A percentile compares a stretch with the other conserved stretches of the same genome.
Conservation (phyloP, 2,888 invertebrate genomes). For the Torymus auratus region DNA sequence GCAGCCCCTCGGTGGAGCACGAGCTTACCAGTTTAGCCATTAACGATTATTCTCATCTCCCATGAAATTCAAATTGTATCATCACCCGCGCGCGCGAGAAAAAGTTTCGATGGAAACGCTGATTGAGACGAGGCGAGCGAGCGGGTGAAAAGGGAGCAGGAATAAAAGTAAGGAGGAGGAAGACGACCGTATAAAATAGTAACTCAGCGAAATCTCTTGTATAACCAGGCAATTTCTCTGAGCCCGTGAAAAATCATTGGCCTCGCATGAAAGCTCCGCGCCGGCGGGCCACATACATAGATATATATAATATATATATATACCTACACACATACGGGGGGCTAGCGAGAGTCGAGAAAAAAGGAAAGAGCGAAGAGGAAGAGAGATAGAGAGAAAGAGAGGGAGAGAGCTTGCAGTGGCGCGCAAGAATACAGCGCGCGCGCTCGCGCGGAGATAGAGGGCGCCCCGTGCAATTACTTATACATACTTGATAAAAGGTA, state of each 20-base stretch:
- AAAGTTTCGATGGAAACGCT: slow-evolving; percentile 29
- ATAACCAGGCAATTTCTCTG: slow-evolving; percentile 54
- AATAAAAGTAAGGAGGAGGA: neutral
- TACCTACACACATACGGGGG: neutral
- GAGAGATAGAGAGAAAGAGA: neutral
- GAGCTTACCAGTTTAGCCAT: neutral
- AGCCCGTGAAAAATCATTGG: slow-evolving; percentile 52
- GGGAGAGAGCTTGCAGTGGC: neutral
- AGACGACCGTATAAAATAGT: slow-evolving; percentile 43
- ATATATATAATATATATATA: neutral
- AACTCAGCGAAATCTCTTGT: slow-evolving; percentile 51
- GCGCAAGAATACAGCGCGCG: neutral
- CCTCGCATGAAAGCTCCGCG: slow-evolving; percentile 44
- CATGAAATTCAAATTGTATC: slow-evolving; percentile 48
- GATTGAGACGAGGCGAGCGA: slow-evolving; percentile 34
- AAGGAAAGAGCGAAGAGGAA: neutral
- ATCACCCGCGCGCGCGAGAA: neutral
- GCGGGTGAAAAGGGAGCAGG: neutral
- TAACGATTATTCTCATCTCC: slow-evolving; percentile 5
- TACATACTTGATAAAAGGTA: slow-evolving; percentile 54
- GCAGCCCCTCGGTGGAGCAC: too few species aligned
- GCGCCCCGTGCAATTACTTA: slow-evolving; percentile 46
- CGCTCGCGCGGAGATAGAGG: neutral
- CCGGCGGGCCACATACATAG: slow-evolving; percentile 11
- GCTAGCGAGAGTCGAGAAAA: neutral